Percentiles rank a stretch among this genome's conserved stretches.
Evolutionary conservation across 2,113 vertebrate species (phyloP).

Genomic region (Falco punctatus): DNA sequence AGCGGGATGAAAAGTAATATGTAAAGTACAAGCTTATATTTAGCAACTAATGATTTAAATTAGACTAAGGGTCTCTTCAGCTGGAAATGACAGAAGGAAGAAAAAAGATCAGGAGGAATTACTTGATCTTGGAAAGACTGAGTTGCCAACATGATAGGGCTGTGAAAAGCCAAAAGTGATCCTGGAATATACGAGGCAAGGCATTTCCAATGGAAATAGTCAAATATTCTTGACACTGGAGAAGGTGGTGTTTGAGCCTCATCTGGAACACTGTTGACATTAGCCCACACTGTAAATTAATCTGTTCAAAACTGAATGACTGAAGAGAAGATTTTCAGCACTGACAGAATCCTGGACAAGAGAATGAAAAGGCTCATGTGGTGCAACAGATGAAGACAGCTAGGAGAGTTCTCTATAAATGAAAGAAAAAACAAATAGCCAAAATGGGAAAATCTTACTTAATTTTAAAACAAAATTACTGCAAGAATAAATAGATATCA

Average conservation of each 20-base stretch:
- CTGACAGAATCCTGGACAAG: neutral
- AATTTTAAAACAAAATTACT: neutral
- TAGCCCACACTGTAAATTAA: conserved; percentile 19
- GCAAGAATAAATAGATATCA: neutral
- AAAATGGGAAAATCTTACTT: neutral
- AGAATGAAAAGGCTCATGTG: neutral
- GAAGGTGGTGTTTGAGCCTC: neutral
- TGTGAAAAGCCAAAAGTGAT: conserved; percentile 6
- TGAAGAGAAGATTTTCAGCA: neutral
- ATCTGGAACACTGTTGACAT: conserved; percentile 29
- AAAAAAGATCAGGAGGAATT: neutral
- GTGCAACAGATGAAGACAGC: neutral
- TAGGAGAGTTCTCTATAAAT: neutral
- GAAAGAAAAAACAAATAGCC: neutral
- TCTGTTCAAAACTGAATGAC: neutral
- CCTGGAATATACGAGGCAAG: neutral
- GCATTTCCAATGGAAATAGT: conserved; percentile 23
- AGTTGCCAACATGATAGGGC: neutral
- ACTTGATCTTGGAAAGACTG: neutral
- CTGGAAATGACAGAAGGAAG: neutral
- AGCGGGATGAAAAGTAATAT: neutral
- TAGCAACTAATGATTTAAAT: neutral
- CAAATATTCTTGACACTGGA: neutral
- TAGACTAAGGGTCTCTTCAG: neutral
- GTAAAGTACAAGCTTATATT: neutral